Evolutionary conservation across 2,888 invertebrate genomes (phyloP).

Genomic region (Yponomeuta plumbellus): DNA sequence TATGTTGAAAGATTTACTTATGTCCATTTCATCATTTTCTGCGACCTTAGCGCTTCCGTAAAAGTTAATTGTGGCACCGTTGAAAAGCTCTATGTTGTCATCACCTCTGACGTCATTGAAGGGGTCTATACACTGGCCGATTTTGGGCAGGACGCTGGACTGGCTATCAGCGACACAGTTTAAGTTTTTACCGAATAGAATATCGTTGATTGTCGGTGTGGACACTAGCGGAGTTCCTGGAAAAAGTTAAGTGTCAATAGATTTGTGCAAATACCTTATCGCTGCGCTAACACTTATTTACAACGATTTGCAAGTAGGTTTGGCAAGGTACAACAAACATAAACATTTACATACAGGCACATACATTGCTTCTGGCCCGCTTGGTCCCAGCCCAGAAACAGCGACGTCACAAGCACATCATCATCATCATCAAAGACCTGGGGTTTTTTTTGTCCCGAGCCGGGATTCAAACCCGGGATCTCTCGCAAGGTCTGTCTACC

Average conservation of each 20-base stretch:
- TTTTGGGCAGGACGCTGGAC: neutral
- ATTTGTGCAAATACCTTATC: neutral
- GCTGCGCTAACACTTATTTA: too few relatives aligned
- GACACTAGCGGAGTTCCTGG: constrained; percentile 33
- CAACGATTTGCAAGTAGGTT: too few relatives aligned
- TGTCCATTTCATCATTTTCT: neutral
- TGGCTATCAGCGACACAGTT: constrained; percentile 22
- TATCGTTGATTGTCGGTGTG: constrained; percentile 56
- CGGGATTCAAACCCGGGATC: too few relatives aligned
- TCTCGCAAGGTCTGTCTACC: too few relatives aligned
- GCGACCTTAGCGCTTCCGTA: neutral
- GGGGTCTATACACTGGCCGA: neutral
- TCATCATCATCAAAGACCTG: too few relatives aligned
- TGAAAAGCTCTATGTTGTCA: neutral
- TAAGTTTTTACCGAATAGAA: constrained; percentile 49
- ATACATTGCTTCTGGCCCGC: too few relatives aligned
- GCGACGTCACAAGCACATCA: too few relatives aligned
- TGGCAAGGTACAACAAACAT: too few relatives aligned
- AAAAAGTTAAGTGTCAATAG: constrained; percentile 29
- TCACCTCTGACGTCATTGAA: neutral
- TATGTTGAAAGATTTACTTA: too few relatives aligned
- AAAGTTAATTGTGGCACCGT: neutral
- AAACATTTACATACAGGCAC: too few relatives aligned
- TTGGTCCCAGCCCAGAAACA: too few relatives aligned
- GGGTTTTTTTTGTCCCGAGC: too few relatives aligned